Evolutionary conservation across 1,140 invertebrate species (phyloP).

Genomic region (Penaeus chinensis): DNA sequence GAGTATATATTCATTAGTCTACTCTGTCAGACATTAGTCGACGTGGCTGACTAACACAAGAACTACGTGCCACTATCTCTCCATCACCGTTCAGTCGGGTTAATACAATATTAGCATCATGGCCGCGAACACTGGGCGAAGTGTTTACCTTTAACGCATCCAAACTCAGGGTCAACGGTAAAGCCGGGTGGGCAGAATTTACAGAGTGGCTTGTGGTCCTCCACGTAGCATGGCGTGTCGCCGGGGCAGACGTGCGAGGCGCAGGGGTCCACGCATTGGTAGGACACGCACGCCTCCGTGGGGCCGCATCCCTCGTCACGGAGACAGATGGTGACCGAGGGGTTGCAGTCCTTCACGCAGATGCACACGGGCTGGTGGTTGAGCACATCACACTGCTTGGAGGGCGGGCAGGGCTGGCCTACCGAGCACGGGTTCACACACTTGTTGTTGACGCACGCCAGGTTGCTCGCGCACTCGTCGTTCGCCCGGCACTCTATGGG

Average conservation of each 20-base stretch:
- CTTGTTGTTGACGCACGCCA: conserved; percentile 82
- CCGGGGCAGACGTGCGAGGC: conserved; percentile 80
- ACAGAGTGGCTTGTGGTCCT: conserved; percentile 92
- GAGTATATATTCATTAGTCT: conserved; percentile 54
- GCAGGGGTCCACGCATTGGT: conserved; percentile 91
- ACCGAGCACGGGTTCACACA: conserved; percentile 86
- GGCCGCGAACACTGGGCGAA: conserved; percentile 53
- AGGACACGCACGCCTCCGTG: conserved; percentile 85
- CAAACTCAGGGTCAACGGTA: conserved; percentile 87
- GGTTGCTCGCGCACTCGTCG: conserved; percentile 85
- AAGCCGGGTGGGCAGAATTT: conserved; percentile 93
- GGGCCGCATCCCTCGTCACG: conserved; percentile 87
- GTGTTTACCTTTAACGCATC: conserved; percentile 92
- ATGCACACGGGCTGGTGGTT: conserved; percentile 87
- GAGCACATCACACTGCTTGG: conserved; percentile 85
- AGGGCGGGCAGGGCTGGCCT: conserved; percentile 75
- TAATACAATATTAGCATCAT: conserved; percentile 53
- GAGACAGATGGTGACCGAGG: conserved; percentile 86
- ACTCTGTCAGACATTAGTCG: conserved; percentile 52
- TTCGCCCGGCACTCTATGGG: conserved; percentile 82
- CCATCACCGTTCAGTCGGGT: conserved; percentile 62
- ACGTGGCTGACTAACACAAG: conserved; percentile 48
- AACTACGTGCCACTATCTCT: conserved; percentile 48
- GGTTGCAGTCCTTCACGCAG: conserved; percentile 86
- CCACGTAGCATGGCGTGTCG: conserved; percentile 87